These are phyloP conservation scores for Varanus komodoensis DNA, from an alignment of 2,113 vertebrate genomes.

Conservation along the genomic window DNA sequence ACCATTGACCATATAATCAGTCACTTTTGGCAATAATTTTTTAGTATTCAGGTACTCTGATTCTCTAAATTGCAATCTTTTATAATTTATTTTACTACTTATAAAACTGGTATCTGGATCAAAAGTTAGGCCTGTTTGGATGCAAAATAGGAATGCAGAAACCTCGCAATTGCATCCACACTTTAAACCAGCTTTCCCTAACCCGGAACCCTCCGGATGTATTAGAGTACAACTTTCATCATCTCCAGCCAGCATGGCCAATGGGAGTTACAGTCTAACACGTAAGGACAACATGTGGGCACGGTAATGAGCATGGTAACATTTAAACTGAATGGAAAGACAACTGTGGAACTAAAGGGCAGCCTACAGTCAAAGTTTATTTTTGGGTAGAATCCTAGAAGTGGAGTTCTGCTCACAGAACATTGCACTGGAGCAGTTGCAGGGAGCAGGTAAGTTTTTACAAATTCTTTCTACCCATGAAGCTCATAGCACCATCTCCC, in stretches of 20 bases:
- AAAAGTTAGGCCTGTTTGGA: not conserved
- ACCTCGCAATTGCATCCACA: not conserved
- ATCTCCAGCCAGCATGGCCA: too few species aligned
- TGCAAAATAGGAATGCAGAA: not conserved
- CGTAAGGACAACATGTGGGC: too few species aligned
- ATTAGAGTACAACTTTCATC: too few species aligned
- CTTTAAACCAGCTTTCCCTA: not conserved
- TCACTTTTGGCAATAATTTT: conserved; percentile 1
- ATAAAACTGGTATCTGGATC: not conserved
- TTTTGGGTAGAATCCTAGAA: not conserved
- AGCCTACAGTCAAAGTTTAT: not conserved
- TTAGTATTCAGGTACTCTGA: not conserved
- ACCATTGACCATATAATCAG: not conserved
- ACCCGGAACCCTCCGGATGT: too few species aligned
- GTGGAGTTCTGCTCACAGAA: not conserved
- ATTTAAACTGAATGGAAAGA: too few species aligned
- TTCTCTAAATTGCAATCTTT: too few species aligned
- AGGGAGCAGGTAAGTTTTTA: not conserved
- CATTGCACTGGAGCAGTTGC: not conserved
- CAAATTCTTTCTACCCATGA: not conserved
- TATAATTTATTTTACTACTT: too few species aligned
- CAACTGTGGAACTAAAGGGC: not conserved
- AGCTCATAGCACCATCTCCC: not conserved
- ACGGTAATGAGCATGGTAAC: too few species aligned
- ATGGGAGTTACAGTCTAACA: too few species aligned